Conservation (phyloP, 2,797 vertebrate genomes). For the Argentina silus region DNA sequence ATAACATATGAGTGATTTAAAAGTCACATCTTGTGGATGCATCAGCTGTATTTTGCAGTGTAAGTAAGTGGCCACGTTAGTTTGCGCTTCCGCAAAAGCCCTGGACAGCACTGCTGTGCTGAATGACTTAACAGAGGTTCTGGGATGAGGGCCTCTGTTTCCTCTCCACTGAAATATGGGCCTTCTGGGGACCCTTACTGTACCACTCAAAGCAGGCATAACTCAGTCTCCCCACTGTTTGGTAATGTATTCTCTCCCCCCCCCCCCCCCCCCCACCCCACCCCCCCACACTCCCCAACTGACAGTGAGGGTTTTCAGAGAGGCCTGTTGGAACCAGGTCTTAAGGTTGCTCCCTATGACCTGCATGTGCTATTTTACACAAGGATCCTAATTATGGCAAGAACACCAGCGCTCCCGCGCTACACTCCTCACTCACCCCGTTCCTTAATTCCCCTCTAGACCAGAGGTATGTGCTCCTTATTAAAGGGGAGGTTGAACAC, state of each 20-base stretch:
- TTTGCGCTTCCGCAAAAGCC: slow-evolving; percentile 57
- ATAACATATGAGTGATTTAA: slow-evolving; percentile 70
- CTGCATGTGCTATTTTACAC: slow-evolving; percentile 55
- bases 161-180: slow-evolving; percentile 71
- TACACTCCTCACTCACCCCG: slow-evolving; percentile 3
- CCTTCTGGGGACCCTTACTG: slow-evolving; percentile 76
- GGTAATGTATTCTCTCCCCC: slow-evolving; percentile 63
- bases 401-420: slow-evolving; percentile 25
- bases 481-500: slow-evolving; percentile 54
- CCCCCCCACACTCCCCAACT: slow-evolving; percentile 19
- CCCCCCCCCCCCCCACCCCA: slow-evolving; percentile 21
- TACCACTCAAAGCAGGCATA: slow-evolving; percentile 75
- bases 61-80: slow-evolving; percentile 32
- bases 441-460: slow-evolving; percentile 56
- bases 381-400: slow-evolving; percentile 49
- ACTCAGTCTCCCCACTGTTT: slow-evolving; percentile 69
- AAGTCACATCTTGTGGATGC: slow-evolving; percentile 78
- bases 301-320: background rate
- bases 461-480: slow-evolving; percentile 62
- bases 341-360: slow-evolving; percentile 27
- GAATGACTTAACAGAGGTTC: slow-evolving; percentile 68
- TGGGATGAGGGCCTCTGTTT: slow-evolving; percentile 66
- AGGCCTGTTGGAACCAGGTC: background rate
- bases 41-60: slow-evolving; percentile 58
- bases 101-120: slow-evolving; percentile 24